These are phyloP conservation scores for Siniperca undulata DNA, from an alignment of 2,797 vertebrate genomes.

Conservation along the genomic window DNA sequence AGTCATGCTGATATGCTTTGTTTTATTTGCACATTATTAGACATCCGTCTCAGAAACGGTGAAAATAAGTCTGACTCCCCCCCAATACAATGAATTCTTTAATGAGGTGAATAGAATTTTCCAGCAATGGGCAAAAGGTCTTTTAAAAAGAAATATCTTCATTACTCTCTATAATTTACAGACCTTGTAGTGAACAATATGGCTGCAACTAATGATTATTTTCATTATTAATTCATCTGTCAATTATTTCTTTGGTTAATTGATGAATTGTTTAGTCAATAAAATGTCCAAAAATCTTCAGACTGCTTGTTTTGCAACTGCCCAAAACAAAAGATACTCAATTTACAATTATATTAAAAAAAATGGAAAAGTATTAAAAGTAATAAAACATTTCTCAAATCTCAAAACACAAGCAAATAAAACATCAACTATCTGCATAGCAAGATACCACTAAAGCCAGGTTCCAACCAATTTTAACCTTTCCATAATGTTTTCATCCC, in stretches of 20 bases:
- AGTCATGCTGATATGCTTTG: background rate
- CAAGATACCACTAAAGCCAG: background rate
- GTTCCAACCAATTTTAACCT: background rate
- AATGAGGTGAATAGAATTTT: background rate
- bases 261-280: background rate
- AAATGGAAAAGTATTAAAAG: background rate
- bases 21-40: background rate
- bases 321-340: background rate
- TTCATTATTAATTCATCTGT: background rate
- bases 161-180: background rate
- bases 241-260: background rate
- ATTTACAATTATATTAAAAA: background rate
- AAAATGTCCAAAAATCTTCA: background rate
- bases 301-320: background rate
- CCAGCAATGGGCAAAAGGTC: background rate
- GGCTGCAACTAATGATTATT: background rate
- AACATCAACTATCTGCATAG: background rate
- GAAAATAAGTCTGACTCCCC: background rate
- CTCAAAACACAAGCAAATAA: background rate
- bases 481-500: constrained; percentile 12
- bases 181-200: background rate
- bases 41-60: background rate
- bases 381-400: background rate
- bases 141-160: background rate
- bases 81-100: background rate